Evolutionary conservation across 2,797 vertebrate genomes (phyloP).

Genomic region (Alfaro cultratus): DNA sequence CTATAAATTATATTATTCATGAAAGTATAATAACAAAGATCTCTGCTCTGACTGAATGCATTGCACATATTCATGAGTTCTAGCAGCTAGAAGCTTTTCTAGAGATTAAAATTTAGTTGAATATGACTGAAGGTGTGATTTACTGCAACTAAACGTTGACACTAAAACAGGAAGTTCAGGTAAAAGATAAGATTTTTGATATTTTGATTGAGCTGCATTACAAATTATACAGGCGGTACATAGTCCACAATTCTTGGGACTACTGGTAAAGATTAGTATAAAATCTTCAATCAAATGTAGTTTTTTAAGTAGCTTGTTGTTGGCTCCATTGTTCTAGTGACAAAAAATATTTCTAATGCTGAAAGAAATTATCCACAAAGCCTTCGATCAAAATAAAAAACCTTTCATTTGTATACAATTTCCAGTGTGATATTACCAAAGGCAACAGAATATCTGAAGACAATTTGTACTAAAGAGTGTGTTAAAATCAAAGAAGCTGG

Average conservation of each 20-base stretch:
- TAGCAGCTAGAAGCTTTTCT: slow-evolving; percentile 41
- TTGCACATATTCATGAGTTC: slow-evolving; percentile 67
- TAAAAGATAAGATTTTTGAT: slow-evolving; percentile 4
- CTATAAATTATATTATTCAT: slow-evolving; percentile 67
- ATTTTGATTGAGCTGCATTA: neutral
- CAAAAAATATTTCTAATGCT: neutral
- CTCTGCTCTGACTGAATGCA: slow-evolving; percentile 40
- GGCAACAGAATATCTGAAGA: neutral
- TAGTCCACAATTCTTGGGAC: neutral
- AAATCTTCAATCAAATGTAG: neutral
- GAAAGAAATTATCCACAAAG: neutral
- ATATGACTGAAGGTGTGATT: slow-evolving; percentile 48
- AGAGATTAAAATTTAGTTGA: slow-evolving; percentile 48
- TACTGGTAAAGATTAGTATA: neutral
- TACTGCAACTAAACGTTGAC: slow-evolving; percentile 35
- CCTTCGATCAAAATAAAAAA: neutral
- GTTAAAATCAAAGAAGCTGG: neutral
- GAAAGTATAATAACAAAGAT: slow-evolving; percentile 62
- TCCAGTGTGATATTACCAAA: neutral
- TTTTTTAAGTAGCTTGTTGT: neutral
- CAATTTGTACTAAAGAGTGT: neutral
- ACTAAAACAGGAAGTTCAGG: slow-evolving; percentile 33
- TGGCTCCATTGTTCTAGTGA: neutral
- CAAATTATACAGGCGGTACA: neutral
- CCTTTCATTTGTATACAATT: neutral